These are phyloP conservation scores for Drosophila infuscata DNA, from an alignment of 2,888 invertebrate species.

Conservation along the genomic window DNA sequence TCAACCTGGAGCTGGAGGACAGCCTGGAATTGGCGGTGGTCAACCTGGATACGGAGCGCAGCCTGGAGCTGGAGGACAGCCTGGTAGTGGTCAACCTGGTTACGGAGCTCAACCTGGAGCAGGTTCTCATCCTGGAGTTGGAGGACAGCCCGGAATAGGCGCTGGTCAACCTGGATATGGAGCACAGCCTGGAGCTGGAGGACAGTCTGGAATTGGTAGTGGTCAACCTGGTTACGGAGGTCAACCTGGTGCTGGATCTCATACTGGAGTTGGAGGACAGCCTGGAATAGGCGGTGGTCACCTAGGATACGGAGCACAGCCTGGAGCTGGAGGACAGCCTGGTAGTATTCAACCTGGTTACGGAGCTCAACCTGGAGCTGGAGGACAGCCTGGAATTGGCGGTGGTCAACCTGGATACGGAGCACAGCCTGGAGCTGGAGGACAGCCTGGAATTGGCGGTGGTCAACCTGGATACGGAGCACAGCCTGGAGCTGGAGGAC, in stretches of 20 bases:
- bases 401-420: constrained; percentile 6
- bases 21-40: constrained; percentile 27
- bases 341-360: constrained; percentile 13
- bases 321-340: constrained; percentile 8
- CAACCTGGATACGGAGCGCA: constrained; percentile 23
- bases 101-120: background rate
- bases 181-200: background rate
- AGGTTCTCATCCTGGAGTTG: constrained; percentile 3
- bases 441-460: background rate
- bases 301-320: constrained; percentile 12
- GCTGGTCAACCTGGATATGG: constrained; percentile 14
- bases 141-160: constrained; percentile 12
- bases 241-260: constrained; percentile 12
- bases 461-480: background rate
- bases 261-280: constrained; percentile 1
- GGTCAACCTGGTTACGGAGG: constrained; percentile 9
- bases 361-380: background rate
- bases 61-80: background rate
- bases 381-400: constrained; percentile 15
- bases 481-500: too few species aligned
- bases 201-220: background rate
- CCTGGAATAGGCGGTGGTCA: constrained; percentile 21
- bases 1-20: constrained; percentile 5
- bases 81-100: background rate
- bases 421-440: constrained; percentile 1